Percentiles rank a stretch among this genome's conserved stretches.
These are phyloP conservation scores for Urocynchramus pylzowi DNA, from an alignment of 2,113 vertebrate genomes.

Conservation along the genomic window DNA sequence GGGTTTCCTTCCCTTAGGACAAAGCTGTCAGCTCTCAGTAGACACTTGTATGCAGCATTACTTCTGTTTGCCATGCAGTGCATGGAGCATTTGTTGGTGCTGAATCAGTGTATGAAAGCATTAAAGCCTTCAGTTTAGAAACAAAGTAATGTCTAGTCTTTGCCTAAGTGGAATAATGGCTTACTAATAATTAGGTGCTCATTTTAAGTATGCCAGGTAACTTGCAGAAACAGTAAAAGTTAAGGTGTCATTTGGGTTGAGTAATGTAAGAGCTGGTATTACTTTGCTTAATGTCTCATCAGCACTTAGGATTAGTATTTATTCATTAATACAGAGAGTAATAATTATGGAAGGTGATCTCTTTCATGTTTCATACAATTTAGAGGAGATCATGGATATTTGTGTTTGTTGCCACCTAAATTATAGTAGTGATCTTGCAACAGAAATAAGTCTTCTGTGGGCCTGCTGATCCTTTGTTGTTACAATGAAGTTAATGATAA, in stretches of 20 bases:
- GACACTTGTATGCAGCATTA: not conserved
- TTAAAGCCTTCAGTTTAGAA: not conserved
- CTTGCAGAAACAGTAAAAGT: not conserved
- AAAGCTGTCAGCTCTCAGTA: not conserved
- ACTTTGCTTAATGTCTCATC: not conserved
- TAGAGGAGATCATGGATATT: not conserved
- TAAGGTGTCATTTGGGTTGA: not conserved
- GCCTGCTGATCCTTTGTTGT: not conserved
- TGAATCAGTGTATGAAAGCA: not conserved
- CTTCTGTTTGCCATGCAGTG: not conserved
- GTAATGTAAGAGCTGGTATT: not conserved
- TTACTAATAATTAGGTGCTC: not conserved
- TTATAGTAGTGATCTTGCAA: not conserved
- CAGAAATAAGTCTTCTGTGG: not conserved
- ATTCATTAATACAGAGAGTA: not conserved
- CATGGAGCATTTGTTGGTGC: not conserved
- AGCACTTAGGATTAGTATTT: not conserved
- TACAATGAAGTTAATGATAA: not conserved
- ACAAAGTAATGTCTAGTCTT: not conserved
- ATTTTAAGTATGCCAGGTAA: not conserved
- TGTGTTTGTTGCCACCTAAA: not conserved
- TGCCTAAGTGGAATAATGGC: not conserved
- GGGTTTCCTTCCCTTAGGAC: not conserved
- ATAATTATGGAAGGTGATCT: not conserved
- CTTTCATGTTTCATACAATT: not conserved